phyloP scores from a whole-genome alignment of 2,113 vertebrate species.

The Callipepla californica region DNA sequence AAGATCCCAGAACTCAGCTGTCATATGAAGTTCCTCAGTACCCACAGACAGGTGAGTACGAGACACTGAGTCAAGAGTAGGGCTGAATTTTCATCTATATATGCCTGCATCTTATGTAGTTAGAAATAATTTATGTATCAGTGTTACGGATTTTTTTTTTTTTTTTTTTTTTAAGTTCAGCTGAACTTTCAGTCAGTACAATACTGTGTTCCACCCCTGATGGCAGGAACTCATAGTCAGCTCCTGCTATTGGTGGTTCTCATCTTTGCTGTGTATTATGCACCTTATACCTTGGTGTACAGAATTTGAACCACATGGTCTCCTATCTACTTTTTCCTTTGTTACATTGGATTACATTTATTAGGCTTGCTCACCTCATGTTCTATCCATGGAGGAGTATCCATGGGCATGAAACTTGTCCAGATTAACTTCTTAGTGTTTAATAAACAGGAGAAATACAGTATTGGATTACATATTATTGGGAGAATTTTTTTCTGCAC shows the following conservation, averaged over 20 bases:
- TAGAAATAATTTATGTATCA: background rate
- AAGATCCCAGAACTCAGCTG: slow-evolving; percentile 85
- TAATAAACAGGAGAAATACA: background rate
- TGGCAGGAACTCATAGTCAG: background rate
- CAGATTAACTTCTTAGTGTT: background rate
- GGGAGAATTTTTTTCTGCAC: background rate
- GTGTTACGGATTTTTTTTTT: background rate
- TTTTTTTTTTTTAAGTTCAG: background rate
- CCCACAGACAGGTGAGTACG: slow-evolving; percentile 85
- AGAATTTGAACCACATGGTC: background rate
- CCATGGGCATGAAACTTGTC: background rate
- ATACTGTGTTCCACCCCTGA: background rate
- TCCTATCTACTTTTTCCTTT: background rate
- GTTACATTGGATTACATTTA: background rate
- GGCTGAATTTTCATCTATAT: background rate
- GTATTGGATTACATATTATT: background rate
- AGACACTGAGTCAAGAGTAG: background rate
- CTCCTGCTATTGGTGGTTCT: background rate
- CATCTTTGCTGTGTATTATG: background rate
- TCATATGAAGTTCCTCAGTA: slow-evolving; percentile 87
- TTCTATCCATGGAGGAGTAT: background rate
- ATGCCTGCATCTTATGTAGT: background rate
- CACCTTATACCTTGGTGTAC: background rate
- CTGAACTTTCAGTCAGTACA: background rate
- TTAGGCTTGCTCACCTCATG: background rate